Evolutionary conservation across 2,888 invertebrate genomes (phyloP), one percentile per base, ranked within the genome.

Genomic region (Imbricaverruca yamaguchii): DNA sequence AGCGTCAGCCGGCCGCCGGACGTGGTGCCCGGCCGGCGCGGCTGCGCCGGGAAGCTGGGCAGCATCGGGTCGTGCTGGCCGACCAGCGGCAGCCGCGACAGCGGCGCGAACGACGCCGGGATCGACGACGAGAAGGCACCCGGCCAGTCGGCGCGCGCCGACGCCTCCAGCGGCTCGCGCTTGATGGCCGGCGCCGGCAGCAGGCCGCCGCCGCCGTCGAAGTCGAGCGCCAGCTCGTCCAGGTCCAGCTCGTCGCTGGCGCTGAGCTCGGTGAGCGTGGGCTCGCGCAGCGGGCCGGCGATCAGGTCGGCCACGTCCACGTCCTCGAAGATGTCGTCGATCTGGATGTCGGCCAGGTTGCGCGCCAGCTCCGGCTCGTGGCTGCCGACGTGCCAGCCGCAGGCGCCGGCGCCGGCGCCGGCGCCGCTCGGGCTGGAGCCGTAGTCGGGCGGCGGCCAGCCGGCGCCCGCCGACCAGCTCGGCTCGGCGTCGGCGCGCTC

Each of bases 31-130:
- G 69, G 69, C 69, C 69, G 69, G 65, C 65, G 65, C 65, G 65
- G 23, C 65, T 67, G 23, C 11, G 65, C 23, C 78, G 55, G 13
- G 23, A 57, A 57, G 78, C 78, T 57, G 21, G 56, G 57, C 78
- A 78, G 57, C 78, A 78, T 56, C 78, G 78, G 78, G 78, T 78
- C 78, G 23, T 78, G 56, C n/a, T 78, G 78, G n/a, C 78, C 57
- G 23, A 78, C 78, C 78, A 78, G 78, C 78, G 57, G 23, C 57
- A 23, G 53, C 74, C 74, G 56, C 57, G 78, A 1, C 78, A n/a
- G 78, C 15, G 57, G 78, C 56, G 78, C 78, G n/a, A 57, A 78
- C 78, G 78, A 56, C 23, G 78, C n/a, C 57, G 57, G 57, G 56
- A 78, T 57, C 56, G 57, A 56, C 7, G 78, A 57, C n/a, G 78